Percentiles rank a stretch among this genome's conserved stretches.
These are phyloP conservation scores for Hippocampus abdominalis DNA, from an alignment of 2,113 vertebrate species.

Conservation along the genomic window DNA sequence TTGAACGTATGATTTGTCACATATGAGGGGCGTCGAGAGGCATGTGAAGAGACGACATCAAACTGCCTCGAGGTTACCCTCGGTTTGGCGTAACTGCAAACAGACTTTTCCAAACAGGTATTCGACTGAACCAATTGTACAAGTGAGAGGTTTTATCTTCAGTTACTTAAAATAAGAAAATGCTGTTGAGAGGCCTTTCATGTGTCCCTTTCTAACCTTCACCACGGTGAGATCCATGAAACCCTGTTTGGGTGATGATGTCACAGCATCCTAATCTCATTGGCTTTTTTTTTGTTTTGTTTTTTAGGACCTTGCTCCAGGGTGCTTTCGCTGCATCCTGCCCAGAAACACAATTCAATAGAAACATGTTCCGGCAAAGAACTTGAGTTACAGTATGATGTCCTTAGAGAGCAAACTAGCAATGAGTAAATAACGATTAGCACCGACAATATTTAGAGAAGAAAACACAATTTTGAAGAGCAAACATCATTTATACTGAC, in stretches of 20 bases:
- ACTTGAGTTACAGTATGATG: constrained; percentile 25
- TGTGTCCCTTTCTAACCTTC: constrained; percentile 54
- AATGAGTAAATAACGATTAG: constrained; percentile 5
- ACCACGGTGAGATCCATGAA: constrained; percentile 56
- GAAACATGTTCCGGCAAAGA: constrained; percentile 19
- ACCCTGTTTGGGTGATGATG: constrained; percentile 71
- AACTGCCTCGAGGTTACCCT: constrained; percentile 58
- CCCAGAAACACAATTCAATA: constrained; percentile 48
- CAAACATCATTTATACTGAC: background rate
- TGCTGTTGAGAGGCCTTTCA: constrained; percentile 73
- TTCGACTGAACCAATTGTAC: constrained; percentile 56
- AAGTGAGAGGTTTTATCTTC: constrained; percentile 68
- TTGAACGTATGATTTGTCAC: constrained; percentile 61
- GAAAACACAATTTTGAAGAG: background rate
- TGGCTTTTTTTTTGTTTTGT: constrained; percentile 62
- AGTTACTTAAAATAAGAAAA: constrained; percentile 78
- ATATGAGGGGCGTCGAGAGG: constrained; percentile 68
- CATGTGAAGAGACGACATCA: constrained; percentile 74
- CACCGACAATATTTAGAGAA: constrained; percentile 9
- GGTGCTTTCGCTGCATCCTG: constrained; percentile 67
- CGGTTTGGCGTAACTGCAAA: constrained; percentile 73
- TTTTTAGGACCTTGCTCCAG: constrained; percentile 56
- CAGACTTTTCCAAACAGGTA: constrained; percentile 74
- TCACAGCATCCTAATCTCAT: constrained; percentile 72
- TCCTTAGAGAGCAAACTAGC: background rate